Evolutionary conservation across 2,797 vertebrate species (phyloP).

Genomic region (Pipistrellus pygmaeus): DNA sequence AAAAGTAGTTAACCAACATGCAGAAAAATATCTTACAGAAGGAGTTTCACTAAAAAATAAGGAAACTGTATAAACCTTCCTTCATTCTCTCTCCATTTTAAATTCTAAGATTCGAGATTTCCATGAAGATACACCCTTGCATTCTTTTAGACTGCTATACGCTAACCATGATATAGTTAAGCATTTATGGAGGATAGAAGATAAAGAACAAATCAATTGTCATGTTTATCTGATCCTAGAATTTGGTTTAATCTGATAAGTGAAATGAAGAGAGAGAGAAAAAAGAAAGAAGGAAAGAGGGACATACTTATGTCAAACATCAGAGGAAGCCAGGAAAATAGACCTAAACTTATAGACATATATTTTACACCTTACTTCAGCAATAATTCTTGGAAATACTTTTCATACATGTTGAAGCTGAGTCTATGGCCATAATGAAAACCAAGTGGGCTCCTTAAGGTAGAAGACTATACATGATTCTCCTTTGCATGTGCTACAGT

Average conservation of each 20-base stretch:
- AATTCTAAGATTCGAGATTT: slow-evolving; percentile 16
- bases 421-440: not conserved
- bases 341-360: not conserved
- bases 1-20: slow-evolving; percentile 62
- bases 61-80: not conserved
- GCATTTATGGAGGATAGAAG: not conserved
- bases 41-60: slow-evolving; percentile 37
- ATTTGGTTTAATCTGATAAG: not conserved
- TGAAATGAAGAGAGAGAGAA: not conserved
- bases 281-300: not conserved
- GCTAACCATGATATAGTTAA: not conserved
- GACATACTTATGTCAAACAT: not conserved
- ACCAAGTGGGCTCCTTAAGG: not conserved
- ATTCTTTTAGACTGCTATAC: not conserved
- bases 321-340: slow-evolving; percentile 17
- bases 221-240: not conserved
- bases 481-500: not conserved
- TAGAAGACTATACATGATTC: not conserved
- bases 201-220: not conserved
- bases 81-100: slow-evolving; percentile 16
- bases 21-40: slow-evolving; percentile 73
- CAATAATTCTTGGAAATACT: not conserved
- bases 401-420: not conserved
- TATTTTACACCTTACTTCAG: not conserved
- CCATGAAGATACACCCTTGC: not conserved